Base-by-base conservation (phyloP, 2,113 vertebrate species). In the Saccopteryx bilineata region DNA sequence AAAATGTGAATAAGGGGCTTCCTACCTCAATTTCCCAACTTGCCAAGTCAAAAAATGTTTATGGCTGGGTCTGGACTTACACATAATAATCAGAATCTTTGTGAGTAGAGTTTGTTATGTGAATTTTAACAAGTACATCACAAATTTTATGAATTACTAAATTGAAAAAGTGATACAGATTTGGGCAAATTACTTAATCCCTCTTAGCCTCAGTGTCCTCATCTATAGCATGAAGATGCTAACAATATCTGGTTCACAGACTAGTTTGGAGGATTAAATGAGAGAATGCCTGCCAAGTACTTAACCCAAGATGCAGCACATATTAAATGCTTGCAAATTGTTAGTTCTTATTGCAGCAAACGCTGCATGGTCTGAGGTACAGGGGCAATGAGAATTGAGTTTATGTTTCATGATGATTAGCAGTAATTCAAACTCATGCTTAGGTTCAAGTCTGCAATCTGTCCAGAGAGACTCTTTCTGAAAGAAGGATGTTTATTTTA, bases 331-430 rank as follows among this genome's bases (percentile, higher is more conserved):
- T 50, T 63, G 17, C 28, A 13, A 58, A 79, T 46, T 56, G 66
- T n/a, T 76, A n/a, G 33, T 58, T 90, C 48, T 80, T 93, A 7
- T 78, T 91, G 10, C 72, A 50, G 82, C 72, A 79, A 80, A 90
- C 17, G 71, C 14, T 24, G 23, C 18, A 74, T 33, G 2, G 19
- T 58, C 31, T 39, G 24, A 72, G 28, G 23, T 18, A 4, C 18
- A 75, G 2, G 28, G 28, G 13, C 18, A 46, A 26, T 68, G 61
- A 88, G 26, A 88, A 83, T 21, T 61, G 76, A 68, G 10, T 74
- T 58, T 87, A 7, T 60, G 31, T 11, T 81, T 87, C 39, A 69
- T 17, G 7, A 68, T 76, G 14, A 28, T 28, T 7, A 76, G 19
- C 18, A 82, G 31, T 58, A 52, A 95, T 82, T 92, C 18, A 65